Base-by-base conservation (phyloP, 2,113 vertebrate genomes). In the Eclectus roratus region DNA sequence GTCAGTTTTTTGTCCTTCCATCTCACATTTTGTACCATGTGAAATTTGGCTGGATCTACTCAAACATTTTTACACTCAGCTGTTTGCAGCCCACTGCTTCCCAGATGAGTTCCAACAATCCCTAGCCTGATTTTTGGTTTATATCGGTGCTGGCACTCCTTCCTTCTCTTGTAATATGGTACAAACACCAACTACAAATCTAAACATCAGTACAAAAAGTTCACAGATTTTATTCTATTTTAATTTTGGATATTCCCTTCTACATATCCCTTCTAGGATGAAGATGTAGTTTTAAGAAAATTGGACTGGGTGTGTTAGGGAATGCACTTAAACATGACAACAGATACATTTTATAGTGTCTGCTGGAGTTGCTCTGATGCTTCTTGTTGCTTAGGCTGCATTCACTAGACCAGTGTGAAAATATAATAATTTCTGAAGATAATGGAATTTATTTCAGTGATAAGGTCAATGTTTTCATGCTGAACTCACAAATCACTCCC, bases 321-420 rank as follows among this genome's bases (percentile, higher is more conserved):
- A 91, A 73, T 73, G n/a, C 31, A 46, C 6, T 76, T 41, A 49
- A 88, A 61, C 6, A 11, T 10, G 10, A 13, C 12, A 80, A 76
- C 11, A 52, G 78, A 88, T 78, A n/a, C 0, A 2, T 1, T 16
- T 43, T 31, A 2, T 15, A 47, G 1, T 35, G 11, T 17, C 13
- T 72, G 28, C 20, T 79, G 20, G 21, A 43, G 5, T 50, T 73
- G 2, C 13, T 55, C 17, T 76, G 16, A 17, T 73, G 46, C 9
- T 90, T 88, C 46, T 76, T 68, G 5, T 43, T 60, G 7, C 10
- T 80, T 52, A 16, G 20, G 16, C 46, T 77, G 20, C 11, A 25
- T 35, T 11, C 11, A 49, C 44, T 35, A 58, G 60, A 82, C 56
- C 11, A 19, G 8, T 17, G 2, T 21, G n/a, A 70, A 85, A 89